A percentile compares a stretch with the other conserved stretches of the same genome.
Conservation (phyloP, 2,113 vertebrate genomes). For the Columbina picui region DNA sequence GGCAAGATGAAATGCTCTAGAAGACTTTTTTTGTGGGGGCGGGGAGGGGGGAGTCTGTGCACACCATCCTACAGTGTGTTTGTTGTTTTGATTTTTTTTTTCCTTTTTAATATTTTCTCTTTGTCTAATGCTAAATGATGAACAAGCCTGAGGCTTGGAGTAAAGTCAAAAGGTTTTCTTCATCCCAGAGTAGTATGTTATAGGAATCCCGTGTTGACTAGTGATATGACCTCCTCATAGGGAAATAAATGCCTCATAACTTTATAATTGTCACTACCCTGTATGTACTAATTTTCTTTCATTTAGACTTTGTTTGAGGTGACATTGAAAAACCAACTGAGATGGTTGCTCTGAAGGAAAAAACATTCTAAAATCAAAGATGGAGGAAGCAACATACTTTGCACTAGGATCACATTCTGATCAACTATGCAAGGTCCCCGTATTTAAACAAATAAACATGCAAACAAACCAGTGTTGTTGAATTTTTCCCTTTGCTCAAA, state of each 20-base stretch:
- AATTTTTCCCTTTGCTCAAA: background rate
- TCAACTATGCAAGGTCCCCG: background rate
- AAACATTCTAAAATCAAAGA: background rate
- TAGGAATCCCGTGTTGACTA: background rate
- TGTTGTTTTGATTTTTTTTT: background rate
- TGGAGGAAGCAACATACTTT: background rate
- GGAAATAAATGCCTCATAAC: background rate
- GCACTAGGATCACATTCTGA: background rate
- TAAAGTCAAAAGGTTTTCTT: conserved; percentile 23
- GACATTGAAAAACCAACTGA: background rate
- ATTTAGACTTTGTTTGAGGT: conserved; percentile 8
- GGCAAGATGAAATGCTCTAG: background rate
- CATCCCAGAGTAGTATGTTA: background rate
- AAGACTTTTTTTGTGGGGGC: background rate
- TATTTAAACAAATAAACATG: background rate
- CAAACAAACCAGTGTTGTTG: background rate
- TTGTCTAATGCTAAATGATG: background rate
- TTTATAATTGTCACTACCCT: background rate
- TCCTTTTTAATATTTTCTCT: background rate
- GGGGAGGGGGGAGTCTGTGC: background rate
- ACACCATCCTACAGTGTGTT: background rate
- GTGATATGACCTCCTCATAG: background rate
- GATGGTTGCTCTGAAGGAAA: background rate
- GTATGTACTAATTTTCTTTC: background rate
- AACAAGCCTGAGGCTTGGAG: conserved; percentile 19